A percentile compares a stretch with the other conserved stretches of the same genome.
Conservation (phyloP, 2,888 invertebrate species). For the Gisinianus flammeolus region DNA sequence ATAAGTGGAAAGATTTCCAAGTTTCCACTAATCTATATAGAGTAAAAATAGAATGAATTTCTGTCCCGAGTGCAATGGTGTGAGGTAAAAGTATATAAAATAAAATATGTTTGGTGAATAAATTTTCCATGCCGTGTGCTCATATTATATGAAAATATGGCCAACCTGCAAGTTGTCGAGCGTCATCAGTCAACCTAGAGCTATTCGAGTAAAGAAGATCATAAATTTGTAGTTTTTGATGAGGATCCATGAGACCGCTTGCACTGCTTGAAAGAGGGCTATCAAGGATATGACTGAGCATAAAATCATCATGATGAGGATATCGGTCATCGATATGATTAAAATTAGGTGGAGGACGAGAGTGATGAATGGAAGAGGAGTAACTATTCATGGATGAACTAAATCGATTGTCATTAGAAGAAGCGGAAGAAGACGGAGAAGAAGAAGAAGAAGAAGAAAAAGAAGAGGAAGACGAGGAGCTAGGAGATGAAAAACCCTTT, state of each 20-base stretch:
- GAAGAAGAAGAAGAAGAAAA: conserved; percentile 2
- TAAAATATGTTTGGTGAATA: not conserved
- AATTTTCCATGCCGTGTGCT: not conserved
- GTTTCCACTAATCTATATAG: no score
- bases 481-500: not conserved
- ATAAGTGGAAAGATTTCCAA: no score
- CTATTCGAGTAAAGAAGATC: conserved; percentile 57
- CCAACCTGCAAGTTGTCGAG: conserved; percentile 57
- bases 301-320: conserved; percentile 44
- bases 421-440: not conserved
- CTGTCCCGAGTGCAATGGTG: not conserved
- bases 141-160: not conserved
- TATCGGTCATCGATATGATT: conserved; percentile 25
- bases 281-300: conserved; percentile 55
- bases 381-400: conserved; percentile 26
- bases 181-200: conserved; percentile 54
- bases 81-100: not conserved
- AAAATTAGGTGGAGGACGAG: conserved; percentile 23
- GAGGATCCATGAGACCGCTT: conserved; percentile 47
- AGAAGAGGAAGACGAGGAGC: not conserved
- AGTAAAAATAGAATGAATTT: no score
- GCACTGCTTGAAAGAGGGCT: conserved; percentile 47
- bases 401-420: conserved; percentile 14
- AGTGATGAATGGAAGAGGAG: conserved; percentile 30
- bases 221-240: conserved; percentile 55